Conservation (phyloP, 2,113 vertebrate genomes). For the Caracal caracal region DNA sequence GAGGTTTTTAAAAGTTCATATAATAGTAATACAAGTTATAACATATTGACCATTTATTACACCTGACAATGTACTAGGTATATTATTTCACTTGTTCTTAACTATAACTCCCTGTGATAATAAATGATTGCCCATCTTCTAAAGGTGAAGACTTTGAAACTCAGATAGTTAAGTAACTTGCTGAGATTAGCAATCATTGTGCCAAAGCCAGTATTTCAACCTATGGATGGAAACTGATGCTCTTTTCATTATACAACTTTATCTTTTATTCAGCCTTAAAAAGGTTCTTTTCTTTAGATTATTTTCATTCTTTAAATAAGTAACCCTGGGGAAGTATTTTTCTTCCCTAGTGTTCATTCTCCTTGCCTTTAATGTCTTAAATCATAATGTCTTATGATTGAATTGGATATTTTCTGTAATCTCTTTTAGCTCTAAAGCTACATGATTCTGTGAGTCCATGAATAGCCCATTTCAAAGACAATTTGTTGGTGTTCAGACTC, state of each 20-base stretch:
- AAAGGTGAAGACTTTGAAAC: background rate
- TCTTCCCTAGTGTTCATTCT: background rate
- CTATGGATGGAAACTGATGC: background rate
- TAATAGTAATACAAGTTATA: background rate
- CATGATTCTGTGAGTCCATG: background rate
- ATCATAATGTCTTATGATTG: background rate
- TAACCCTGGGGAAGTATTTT: background rate
- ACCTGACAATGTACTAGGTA: background rate
- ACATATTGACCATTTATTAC: background rate
- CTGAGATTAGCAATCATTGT: background rate
- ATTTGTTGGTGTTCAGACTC: background rate
- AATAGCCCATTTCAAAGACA: background rate
- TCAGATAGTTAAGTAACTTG: background rate
- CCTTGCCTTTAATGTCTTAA: background rate
- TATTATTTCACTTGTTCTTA: background rate
- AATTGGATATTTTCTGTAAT: background rate
- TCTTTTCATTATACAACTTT: background rate
- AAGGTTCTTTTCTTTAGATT: background rate
- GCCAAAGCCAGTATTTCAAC: background rate
- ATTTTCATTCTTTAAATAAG: constrained; percentile 4
- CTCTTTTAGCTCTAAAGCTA: background rate
- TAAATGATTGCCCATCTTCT: background rate
- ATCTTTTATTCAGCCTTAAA: constrained; percentile 1
- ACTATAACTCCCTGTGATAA: background rate
- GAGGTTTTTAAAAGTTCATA: background rate